Evolutionary conservation across 2,113 vertebrate species (phyloP).

Genomic region (Actenoides hombroni): DNA sequence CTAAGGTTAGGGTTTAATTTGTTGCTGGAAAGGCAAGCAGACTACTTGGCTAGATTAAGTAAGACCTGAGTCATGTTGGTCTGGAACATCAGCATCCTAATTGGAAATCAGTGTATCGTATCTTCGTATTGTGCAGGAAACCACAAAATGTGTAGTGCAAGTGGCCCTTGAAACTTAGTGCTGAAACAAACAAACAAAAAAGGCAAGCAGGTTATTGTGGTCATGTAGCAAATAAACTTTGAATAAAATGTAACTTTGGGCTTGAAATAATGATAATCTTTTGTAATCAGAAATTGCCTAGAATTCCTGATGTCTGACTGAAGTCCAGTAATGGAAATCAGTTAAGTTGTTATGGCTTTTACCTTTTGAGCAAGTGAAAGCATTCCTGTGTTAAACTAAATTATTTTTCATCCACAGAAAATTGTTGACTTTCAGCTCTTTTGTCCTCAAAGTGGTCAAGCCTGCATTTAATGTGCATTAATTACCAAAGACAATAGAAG

Average conservation of each 20-base stretch:
- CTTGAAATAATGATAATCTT: background rate
- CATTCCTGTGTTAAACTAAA: background rate
- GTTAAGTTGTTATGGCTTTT: background rate
- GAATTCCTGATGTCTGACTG: background rate
- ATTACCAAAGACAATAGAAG: slow-evolving; percentile 56
- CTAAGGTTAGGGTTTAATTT: background rate
- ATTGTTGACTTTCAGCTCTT: background rate
- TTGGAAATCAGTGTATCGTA: background rate
- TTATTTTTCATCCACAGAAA: background rate
- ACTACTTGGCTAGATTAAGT: background rate
- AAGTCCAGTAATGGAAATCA: background rate
- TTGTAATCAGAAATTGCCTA: background rate
- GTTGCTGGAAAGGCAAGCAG: background rate
- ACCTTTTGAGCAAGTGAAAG: background rate
- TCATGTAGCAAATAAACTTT: background rate
- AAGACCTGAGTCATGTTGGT: background rate
- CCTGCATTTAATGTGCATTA: slow-evolving; percentile 40
- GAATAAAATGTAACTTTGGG: background rate
- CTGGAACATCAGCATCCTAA: background rate
- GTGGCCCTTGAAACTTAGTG: background rate
- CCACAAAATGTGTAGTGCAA: background rate
- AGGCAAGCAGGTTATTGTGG: background rate
- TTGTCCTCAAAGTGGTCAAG: background rate
- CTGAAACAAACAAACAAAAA: background rate
- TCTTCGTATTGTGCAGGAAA: background rate